These are phyloP conservation scores for Loriculus beryllinus DNA, from an alignment of 2,797 vertebrate genomes.

Conservation along the genomic window DNA sequence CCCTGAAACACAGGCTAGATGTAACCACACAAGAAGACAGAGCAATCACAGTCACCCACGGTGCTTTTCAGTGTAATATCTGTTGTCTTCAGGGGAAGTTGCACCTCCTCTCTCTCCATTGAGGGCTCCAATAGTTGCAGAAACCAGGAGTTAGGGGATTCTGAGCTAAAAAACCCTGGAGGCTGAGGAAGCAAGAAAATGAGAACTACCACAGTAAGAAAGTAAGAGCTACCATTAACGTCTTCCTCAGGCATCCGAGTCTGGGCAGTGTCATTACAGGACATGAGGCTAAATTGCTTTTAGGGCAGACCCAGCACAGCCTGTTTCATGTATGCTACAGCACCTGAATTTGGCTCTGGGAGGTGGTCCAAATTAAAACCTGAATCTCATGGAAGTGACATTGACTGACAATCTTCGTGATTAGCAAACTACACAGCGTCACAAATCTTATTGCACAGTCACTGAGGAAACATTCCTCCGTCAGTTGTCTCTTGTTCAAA, in stretches of 20 bases:
- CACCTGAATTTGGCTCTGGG: background rate
- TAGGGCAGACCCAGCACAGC: background rate
- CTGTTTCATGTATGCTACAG: background rate
- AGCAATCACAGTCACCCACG: background rate
- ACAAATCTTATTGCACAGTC: background rate
- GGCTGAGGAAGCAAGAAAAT: background rate
- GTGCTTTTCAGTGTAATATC: background rate
- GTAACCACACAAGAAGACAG: background rate
- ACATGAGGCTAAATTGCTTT: background rate
- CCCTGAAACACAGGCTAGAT: background rate
- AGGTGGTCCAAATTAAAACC: background rate
- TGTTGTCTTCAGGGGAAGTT: background rate
- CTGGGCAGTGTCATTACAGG: background rate
- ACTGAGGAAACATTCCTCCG: background rate
- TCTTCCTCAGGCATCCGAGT: background rate
- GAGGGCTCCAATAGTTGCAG: background rate
- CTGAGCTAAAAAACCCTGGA: background rate
- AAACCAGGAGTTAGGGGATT: background rate
- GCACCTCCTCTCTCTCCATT: background rate
- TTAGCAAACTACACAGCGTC: background rate
- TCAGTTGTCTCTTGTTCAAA: background rate
- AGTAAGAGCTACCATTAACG: accelerated
- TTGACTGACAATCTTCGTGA: background rate
- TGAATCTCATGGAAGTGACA: background rate
- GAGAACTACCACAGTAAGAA: background rate